Base-by-base conservation (phyloP, 2,888 invertebrate species). In the Eumerus sabulonum region DNA sequence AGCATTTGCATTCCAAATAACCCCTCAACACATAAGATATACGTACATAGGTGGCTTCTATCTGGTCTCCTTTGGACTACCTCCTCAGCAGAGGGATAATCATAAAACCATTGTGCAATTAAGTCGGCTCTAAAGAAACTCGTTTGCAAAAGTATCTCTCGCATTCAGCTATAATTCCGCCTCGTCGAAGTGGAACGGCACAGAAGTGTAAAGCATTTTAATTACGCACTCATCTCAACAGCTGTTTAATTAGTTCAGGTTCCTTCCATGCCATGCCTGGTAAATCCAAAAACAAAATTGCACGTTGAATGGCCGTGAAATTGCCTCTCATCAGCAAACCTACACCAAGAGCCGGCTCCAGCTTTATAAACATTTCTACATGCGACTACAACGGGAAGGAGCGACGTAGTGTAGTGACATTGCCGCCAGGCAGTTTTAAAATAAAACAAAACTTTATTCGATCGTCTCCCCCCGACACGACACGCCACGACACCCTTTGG, bases 221-320 rank as follows among this genome's bases (percentile, higher is more conserved):
- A 73, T 73, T 60, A 14, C 53, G 50, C 53, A 35, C 45, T 57
- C 64, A 85, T 86, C 85, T 86, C 86, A 87, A 87, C 87, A 87
- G 88, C 87, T 88, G 88, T 86, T 88, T 86, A 88, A 88, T 87
- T 87, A 86, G 86, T 85, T 86, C 86, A 87, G 87, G 59, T 60
- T 45, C 51, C 45, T 40, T 63, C 53, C 3, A 40, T 54, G 17
- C 11, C 7, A 50, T 56, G 9, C 1, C 50, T 1, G 42, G 40
- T 11, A 17, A 1, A 63, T 27, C 9, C 42, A 62, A 64, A 13
- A 27, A 48, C 9, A 50, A 44, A 48, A 17, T 27, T 16, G 19
- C 19, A 57, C 44, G 14, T 18, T 35, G 45, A 16, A 19, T 35
- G 40, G 47, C 11, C 14, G 53, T 27, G 36, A 56, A n/a, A 40